Evolutionary conservation across 2,888 invertebrate genomes (phyloP), one percentile per base, ranked within the genome.

Genomic region (Lithophane semibrunnea): DNA sequence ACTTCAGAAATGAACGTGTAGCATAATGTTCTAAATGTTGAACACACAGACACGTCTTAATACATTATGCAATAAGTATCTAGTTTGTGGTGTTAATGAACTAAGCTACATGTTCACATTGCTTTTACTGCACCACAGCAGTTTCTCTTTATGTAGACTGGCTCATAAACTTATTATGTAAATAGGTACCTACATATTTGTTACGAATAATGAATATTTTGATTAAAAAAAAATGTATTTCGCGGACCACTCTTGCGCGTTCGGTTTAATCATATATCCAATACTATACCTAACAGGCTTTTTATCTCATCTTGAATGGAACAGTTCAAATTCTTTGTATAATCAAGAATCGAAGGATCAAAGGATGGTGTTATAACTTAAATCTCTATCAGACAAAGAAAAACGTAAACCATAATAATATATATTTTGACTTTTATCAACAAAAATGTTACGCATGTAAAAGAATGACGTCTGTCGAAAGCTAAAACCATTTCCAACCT

Each of bases 71-170:
- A 73, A 54, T 64, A 54, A 24, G 37, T 1, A 47, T 21, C 56
- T 54, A 54, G 47, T 79, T 58, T 73, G 73, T 47, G 12, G 69
- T 79, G 80, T 52, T 73, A 79, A 73, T 68, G 24, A 79, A 37
- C 8, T 37, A 12, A 79, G 67, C 44, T 42, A 65, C 37, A 54
- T 54, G 63, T 18, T 68, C 16, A n/a, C 37, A 64, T 24, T 58
- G 49, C 16, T 64, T 68, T 49, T 18, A 79, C n/a, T 72, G 56
- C 56, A 79, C 16, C 42, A 29, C 29, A 29, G 29, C 29, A 68
- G 63, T 56, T 16, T 61, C 16, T n/a, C 13, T 42, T 24, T 21
- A 24, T 24, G 4, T 4, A 58, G 42, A 7, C 10, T 49, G 16
- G 16, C 24, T n/a, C 54, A 2, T 56, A n/a, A 4, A 56, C 5